Base-by-base conservation (phyloP, 1,140 invertebrate species). In the Drosophila willistoni region DNA sequence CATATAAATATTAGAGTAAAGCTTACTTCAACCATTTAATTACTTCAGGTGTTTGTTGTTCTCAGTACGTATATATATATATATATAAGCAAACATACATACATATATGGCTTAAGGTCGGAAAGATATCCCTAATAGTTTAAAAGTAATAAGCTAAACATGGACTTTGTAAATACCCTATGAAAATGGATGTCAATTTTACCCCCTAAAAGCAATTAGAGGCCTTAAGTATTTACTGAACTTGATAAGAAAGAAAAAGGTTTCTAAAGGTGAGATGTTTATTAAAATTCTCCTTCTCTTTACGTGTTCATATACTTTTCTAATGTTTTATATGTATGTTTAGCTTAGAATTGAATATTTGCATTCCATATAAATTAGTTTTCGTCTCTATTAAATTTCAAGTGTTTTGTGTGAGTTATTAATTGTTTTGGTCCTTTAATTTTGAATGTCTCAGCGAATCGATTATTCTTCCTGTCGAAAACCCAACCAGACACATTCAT, bases 11-110 rank as follows among this genome's bases (percentile, higher is more conserved):
- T 84, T 84, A 81, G 78, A 84, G 81, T 33, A 36, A 39, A 79
- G 82, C 81, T 86, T 86, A 81, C 81, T 84, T 86, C 82, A 84
- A 84, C 81, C 86, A 84, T 84, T 84, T 84, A 84, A 84, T 84
- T 84, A 84, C 81, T 86, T 81, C 67, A 84, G 81, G 81, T 86
- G 81, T 84, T 85, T 73, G 44, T 17, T 76, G 74, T 54, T 51
- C 64, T 36, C 22, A 4, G 59, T 36, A 25, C 39, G 25, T 25
- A 25, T 25, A 5, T 25, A 25, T 25, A 25, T 5, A 25, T 25
- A 25, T 25, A 25, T n/a, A n/a, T n/a, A n/a, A n/a, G n/a, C n/a
- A n/a, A n/a, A n/a, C n/a, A n/a, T 3, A 29, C 6, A 29, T 29
- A 29, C 36, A 12, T 44, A 51, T 6, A n/a, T 13, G 42, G 25